phyloP scores from a whole-genome alignment of 1,140 invertebrate genomes.

The Pogonomyrmex californicus region DNA sequence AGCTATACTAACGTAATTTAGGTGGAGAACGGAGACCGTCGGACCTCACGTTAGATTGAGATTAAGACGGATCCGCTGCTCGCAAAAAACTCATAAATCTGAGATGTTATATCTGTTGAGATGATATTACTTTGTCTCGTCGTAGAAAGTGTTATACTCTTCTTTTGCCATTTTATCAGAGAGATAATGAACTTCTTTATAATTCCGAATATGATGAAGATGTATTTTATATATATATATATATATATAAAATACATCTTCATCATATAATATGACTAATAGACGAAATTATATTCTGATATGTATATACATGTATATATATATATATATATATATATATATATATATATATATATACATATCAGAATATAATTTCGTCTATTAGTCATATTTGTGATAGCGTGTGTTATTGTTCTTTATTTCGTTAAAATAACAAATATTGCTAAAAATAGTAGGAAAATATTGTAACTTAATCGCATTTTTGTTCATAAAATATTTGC shows the following conservation, averaged over 20 bases:
- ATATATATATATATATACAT: too few relatives aligned
- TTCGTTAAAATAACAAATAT: not conserved
- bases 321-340: too few relatives aligned
- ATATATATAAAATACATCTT: too few relatives aligned
- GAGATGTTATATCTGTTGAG: slow-evolving; percentile 18
- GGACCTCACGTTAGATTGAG: slow-evolving; percentile 33
- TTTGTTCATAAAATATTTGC: slow-evolving; percentile 26
- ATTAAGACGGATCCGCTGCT: slow-evolving; percentile 30
- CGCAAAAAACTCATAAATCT: slow-evolving; percentile 51
- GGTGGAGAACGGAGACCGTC: slow-evolving; percentile 12
- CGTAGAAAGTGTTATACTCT: not conserved
- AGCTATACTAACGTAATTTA: slow-evolving; percentile 51
- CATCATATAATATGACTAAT: not conserved
- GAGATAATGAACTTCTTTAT: not conserved
- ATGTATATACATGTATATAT: too few relatives aligned
- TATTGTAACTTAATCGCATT: not conserved
- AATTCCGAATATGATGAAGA: not conserved
- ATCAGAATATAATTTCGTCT: not conserved
- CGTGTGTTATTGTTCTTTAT: not conserved
- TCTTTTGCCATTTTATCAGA: not conserved
- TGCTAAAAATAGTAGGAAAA: not conserved
- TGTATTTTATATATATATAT: not conserved
- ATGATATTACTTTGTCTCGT: slow-evolving; percentile 52
- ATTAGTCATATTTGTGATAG: not conserved
- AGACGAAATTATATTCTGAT: not conserved